Percentiles rank a stretch among this genome's conserved stretches.
Conservation (phyloP, 2,797 vertebrate genomes). For the Xerus rutilus region DNA sequence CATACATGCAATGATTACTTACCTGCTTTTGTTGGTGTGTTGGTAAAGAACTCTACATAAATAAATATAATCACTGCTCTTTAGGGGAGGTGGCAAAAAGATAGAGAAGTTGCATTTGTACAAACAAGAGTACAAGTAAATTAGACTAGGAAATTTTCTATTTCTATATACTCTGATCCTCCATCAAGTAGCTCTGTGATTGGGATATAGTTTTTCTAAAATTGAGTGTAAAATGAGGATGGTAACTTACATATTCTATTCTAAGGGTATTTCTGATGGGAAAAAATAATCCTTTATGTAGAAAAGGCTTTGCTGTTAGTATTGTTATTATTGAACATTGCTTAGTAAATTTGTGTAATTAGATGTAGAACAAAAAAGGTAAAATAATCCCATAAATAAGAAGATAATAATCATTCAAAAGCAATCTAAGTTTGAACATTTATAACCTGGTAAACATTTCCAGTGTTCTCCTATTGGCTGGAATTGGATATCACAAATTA, state of each 20-base stretch:
- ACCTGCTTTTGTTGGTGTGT: neutral
- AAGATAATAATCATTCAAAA: neutral
- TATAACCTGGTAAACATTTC: neutral
- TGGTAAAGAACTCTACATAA: neutral
- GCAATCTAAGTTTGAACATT: neutral
- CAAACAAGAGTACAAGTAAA: neutral
- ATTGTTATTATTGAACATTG: neutral
- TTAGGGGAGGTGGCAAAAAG: neutral
- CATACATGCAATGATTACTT: neutral
- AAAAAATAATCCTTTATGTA: neutral
- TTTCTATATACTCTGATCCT: neutral
- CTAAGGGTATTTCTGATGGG: neutral
- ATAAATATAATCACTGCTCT: neutral
- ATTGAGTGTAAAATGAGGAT: neutral
- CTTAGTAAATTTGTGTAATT: neutral
- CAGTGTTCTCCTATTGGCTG: neutral
- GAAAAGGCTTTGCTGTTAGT: neutral
- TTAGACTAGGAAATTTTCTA: neutral
- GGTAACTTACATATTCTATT: neutral
- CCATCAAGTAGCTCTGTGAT: neutral
- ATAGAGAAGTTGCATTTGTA: neutral
- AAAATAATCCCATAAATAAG: neutral
- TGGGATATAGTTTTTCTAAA: neutral
- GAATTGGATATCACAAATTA: neutral
- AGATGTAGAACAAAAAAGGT: neutral